Evolutionary conservation across 53 echinoderm and acorn worm genomes (phyloP), one percentile per base, ranked within the genome.

Genomic region (Echinarachnius parma): DNA sequence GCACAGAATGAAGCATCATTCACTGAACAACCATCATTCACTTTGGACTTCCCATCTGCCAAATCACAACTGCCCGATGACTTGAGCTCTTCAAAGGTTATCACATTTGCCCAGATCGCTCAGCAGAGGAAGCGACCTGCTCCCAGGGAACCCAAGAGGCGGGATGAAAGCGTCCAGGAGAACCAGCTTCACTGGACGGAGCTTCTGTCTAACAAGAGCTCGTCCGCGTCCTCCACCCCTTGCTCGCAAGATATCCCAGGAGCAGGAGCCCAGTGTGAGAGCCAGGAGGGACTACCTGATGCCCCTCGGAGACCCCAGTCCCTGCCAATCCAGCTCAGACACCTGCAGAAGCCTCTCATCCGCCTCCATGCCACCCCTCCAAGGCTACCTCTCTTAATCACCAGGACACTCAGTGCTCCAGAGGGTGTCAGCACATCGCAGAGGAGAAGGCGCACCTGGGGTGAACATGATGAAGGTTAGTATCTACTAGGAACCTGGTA

Each of bases 51-150:
- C 35, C 1, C 64, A 28, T 56, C 13, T 31, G 46, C 13, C 21
- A 78, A 55, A 55, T 65, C 64, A 2, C 65, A 74, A 20, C 49
- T 57, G 14, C 56, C 74, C 26, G 74, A 72, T 28, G 57, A 72
- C 64, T 36, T 62, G 24, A 63, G 63, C 50, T 64, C 35, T 31
- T 72, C 45, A 30, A 79, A 75, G 24, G 87, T 98, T 10, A 90
- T 98, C 33, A 90, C 98, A 10, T 98, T 98, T 83, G 98, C 98
- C 16, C 77, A 83, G 35, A 68, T 98, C 20, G 93, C 93, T 19
- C 81, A 92, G 44, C 84, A 85, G 36, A 85, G 81, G 48, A 98
- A 76, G 60, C 77, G 65, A 75, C 77, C 78, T 19, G 87, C 84
- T 18, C 62, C 77, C 45, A 67, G 58, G 11, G 76, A 80, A 44